Base-by-base conservation (phyloP, 2,113 vertebrate species). In the Bubalus kerabau region DNA sequence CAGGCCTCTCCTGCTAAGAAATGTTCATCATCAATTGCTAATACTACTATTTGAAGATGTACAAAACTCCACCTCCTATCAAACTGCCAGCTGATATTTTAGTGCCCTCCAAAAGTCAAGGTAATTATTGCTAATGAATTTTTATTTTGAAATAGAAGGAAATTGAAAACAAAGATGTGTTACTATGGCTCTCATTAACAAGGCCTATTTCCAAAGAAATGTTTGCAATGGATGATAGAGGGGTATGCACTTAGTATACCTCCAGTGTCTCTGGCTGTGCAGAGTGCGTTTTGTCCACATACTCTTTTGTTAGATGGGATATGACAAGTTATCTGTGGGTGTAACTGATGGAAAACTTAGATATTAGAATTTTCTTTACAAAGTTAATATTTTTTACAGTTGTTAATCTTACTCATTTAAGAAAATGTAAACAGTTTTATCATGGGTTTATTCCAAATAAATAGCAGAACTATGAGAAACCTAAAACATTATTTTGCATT, bases 331-430 rank as follows among this genome's bases (percentile, higher is more conserved):
- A 40, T 96, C 62, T 93, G 4, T 60, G 10, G 15, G 16, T 74
- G 8, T 64, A 89, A 50, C 19, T 90, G 17, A 15, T 36, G 6
- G 12, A 83, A 95, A 93, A 93, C 48, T 62, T 16, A 54, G 6
- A 0, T 62, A 92, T 36, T 78, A 2, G 19, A 40, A 90, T 92
- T 80, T 36, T 91, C 24, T 90, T 85, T 71, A 6, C 1, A 11
- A 94, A 60, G 62, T 85, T 81, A 88, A 59, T 95, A 60, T 32
- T 62, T 91, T 93, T 94, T 62, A 43, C 0, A 57, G 2, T 7
- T 93, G 14, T 92, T 96, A 54, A 74, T 85, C 90, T 93, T 76
- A 82, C 17, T 94, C 16, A 92, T 62, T 91, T 92, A 94, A 88
- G 54, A 85, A 85, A 96, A 81, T 92, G 76, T 28, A 88, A 97